These are phyloP conservation scores for Nothocercus julius DNA, from an alignment of 2,113 vertebrate species.

Conservation along the genomic window DNA sequence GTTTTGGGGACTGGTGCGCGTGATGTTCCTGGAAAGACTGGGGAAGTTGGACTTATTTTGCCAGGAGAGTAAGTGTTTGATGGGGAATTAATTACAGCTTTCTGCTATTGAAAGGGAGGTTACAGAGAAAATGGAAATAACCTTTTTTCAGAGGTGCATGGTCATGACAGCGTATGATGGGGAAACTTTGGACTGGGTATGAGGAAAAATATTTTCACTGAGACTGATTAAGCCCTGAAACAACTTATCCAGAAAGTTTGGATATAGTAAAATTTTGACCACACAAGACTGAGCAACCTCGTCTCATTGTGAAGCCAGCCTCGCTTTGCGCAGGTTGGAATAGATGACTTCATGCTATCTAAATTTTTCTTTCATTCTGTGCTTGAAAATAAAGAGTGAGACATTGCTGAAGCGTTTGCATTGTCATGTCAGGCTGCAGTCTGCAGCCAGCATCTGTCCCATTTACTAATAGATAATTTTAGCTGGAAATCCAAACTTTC, in stretches of 20 bases:
- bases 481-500: not conserved
- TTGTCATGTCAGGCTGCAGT: not conserved
- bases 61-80: not conserved
- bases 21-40: not conserved
- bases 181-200: not conserved
- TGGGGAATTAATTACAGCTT: not conserved
- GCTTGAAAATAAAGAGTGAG: not conserved
- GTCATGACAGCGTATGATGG: not conserved
- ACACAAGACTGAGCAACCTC: not conserved
- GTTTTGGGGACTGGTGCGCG: not conserved
- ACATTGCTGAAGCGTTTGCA: not conserved
- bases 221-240: not conserved
- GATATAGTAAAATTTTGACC: rapidly evolving
- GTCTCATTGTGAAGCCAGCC: not conserved
- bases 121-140: not conserved
- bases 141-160: not conserved
- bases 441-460: not conserved
- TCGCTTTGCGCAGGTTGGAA: not conserved
- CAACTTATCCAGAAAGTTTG: not conserved
- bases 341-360: not conserved
- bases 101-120: not conserved
- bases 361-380: not conserved
- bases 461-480: not conserved
- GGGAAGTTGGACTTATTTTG: not conserved
- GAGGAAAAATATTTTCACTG: not conserved